Base-by-base conservation (phyloP, 2,113 vertebrate genomes). In the Henicopernis longicauda region DNA sequence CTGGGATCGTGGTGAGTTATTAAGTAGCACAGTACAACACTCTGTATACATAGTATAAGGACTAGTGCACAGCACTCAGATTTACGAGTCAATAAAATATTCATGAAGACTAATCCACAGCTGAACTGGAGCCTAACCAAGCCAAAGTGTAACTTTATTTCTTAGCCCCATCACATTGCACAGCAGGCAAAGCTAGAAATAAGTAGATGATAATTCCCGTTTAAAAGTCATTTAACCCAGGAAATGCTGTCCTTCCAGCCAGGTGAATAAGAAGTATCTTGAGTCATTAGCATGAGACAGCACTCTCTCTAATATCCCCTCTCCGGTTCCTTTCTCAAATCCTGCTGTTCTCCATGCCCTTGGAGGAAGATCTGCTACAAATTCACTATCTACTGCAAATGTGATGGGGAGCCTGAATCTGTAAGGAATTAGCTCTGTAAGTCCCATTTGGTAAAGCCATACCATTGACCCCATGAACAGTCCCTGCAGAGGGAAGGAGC, bases 41-140 rank as follows among this genome's bases (percentile, higher is more conserved):
- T 42, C 16, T 70, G 0, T 12, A 11, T 20, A 14, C 2, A 4
- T 31, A 23, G n/a, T 34, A 17, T 40, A 78, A 76, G 16, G 16
- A 40, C 5, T 80, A 57, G 12, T 29, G 16, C 47, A 52, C 20
- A 65, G 8, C 20, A 32, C 18, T 69, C 26, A 57, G 31, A 36
- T 92, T 70, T 90, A 77, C 23, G 88, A 15, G 7, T 17, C 45
- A 42, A 7, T 50, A 21, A 76, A 82, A 55, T 45, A 73, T 22
- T 55, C 5, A 34, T 55, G 18, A 47, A 44, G 16, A 38, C 32
- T 59, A 83, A 66, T 40, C 10, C 32, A 40, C 32, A 81, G 29
- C 36, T 89, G 49, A 86, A 42, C 11, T 31, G 29, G 13, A 92
- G 32, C 45, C 38, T 82, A 59, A 86, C 9, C 50, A 86, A 83